phyloP scores from a whole-genome alignment of 2,113 vertebrate genomes.

The Platysternon megacephalum region DNA sequence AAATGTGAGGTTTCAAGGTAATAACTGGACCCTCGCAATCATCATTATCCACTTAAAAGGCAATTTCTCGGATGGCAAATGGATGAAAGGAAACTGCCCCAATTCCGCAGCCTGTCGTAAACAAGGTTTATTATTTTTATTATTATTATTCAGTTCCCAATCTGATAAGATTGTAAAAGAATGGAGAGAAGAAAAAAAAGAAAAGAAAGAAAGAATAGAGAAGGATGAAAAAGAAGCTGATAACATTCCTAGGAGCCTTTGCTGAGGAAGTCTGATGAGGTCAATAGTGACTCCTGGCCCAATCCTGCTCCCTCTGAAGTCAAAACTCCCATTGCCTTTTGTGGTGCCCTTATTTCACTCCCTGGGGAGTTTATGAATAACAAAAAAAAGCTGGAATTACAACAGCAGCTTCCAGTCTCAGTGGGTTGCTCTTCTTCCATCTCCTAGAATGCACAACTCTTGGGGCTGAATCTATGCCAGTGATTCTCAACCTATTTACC shows the following conservation, averaged over 20 bases:
- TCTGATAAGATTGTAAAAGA: neutral
- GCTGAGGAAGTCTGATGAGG: neutral
- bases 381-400: neutral
- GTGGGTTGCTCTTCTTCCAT: neutral
- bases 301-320: neutral
- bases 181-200: neutral
- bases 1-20: slow-evolving; percentile 76
- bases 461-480: neutral
- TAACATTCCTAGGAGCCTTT: neutral
- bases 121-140: slow-evolving; percentile 68
- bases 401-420: neutral
- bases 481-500: too few relatives aligned
- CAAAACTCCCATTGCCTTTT: neutral
- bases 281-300: neutral
- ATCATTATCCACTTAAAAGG: slow-evolving; percentile 78
- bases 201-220: neutral
- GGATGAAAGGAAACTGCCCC: slow-evolving; percentile 58
- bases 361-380: neutral
- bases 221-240: neutral
- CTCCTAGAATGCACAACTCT: neutral
- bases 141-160: slow-evolving; percentile 61
- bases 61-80: slow-evolving; percentile 68
- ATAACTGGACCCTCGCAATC: slow-evolving; percentile 73
- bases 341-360: neutral
- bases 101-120: slow-evolving; percentile 31